Percentiles rank a stretch among this genome's conserved stretches.
These are phyloP conservation scores for Brachionus plicatilis DNA, from an alignment of 1,140 invertebrate genomes.

Conservation along the genomic window DNA sequence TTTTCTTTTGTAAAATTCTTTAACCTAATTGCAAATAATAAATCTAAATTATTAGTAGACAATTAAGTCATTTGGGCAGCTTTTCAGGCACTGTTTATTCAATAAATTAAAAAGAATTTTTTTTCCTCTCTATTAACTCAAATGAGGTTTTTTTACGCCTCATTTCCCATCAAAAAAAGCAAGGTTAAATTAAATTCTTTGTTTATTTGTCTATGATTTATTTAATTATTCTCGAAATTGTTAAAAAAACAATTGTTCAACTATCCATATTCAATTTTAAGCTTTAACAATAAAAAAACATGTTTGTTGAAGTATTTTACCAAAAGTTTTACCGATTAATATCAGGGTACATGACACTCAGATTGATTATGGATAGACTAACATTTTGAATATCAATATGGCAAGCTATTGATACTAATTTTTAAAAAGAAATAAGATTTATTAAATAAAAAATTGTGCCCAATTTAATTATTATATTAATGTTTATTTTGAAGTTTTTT, in stretches of 20 bases:
- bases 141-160: not conserved
- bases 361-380: no score
- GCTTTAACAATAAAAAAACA: no score
- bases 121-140: not conserved
- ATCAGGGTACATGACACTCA: no score
- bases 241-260: not conserved
- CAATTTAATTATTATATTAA: no score
- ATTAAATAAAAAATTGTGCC: no score
- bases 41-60: not conserved
- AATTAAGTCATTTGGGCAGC: not conserved
- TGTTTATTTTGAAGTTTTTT: no score
- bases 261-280: not conserved
- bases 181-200: not conserved
- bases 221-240: not conserved
- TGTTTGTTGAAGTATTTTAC: no score
- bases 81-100: not conserved
- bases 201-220: not conserved
- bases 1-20: not conserved
- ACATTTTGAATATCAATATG: no score
- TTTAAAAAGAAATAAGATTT: no score
- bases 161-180: not conserved
- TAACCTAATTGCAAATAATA: not conserved
- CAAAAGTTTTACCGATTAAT: no score
- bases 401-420: no score
- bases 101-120: not conserved